A percentile compares a stretch with the other conserved stretches of the same genome.
Evolutionary conservation across 2,113 vertebrate species (phyloP).

Genomic region (Poecilia latipinna): DNA sequence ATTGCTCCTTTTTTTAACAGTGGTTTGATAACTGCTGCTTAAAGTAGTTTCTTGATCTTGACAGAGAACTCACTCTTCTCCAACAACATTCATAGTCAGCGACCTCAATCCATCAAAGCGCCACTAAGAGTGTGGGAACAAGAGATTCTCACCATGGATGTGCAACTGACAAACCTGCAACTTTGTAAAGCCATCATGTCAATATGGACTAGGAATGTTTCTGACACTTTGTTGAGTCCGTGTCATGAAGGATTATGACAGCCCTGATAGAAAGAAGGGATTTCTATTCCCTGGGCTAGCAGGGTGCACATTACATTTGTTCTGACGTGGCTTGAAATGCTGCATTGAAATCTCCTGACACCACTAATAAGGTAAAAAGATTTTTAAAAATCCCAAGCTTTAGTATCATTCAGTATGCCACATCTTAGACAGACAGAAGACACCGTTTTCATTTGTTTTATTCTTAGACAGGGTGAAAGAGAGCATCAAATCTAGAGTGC

Average conservation of each 20-base stretch:
- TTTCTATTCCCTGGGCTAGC: neutral
- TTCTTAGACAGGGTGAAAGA: neutral
- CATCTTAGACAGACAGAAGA: neutral
- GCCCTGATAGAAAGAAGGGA: neutral
- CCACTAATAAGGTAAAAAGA: neutral
- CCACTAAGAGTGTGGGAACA: neutral
- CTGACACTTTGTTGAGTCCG: neutral
- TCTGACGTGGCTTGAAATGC: neutral
- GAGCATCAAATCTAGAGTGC: slow-evolving; percentile 5
- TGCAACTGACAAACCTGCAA: neutral
- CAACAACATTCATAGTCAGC: neutral
- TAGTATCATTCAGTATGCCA: neutral
- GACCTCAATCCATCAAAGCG: neutral
- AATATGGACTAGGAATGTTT: neutral
- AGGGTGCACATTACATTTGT: neutral
- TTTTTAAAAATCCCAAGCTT: neutral
- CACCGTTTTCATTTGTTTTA: neutral
- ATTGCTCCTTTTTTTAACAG: too few species aligned
- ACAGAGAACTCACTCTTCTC: neutral
- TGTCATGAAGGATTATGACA: neutral
- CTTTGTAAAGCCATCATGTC: neutral
- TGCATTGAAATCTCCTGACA: neutral
- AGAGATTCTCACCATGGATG: neutral
- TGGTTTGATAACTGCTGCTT: too few species aligned
- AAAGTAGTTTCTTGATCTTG: neutral